Evolutionary conservation across 2,113 vertebrate species (phyloP), one percentile per base, ranked within the genome.

Genomic region (Leptobrachium leishanense): DNA sequence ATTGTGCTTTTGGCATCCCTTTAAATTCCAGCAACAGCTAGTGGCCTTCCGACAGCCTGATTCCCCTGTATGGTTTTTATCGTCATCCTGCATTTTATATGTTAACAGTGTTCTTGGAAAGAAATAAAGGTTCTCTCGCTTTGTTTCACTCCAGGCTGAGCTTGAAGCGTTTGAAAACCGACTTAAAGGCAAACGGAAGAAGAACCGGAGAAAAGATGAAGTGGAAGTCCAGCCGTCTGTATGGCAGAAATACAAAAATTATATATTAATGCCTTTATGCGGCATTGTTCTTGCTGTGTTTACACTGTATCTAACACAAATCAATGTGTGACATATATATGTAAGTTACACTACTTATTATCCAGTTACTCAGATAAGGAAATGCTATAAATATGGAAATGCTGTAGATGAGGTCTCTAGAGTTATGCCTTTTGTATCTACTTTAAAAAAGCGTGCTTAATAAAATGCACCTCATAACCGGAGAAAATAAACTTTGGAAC

Each of bases 101-200:
- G 20, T 31, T 31, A 31, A 31, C 20, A 31, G 20, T 31, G 20
- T 31, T 31, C 20, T 31, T 31, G 20, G 20, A 31, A 31, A 31
- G 0, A 31, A 31, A 31, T 31, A 31, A 31, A 31, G 20, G 20
- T 31, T 31, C 20, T 31, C 20, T 5, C 46, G 8, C 46, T 50
- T 5, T 50, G 46, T 15, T 59, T 59, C 13, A 12, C 39, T 86
- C 68, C 85, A 99, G 97, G 95, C 96, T 84, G 97, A 99, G 90
- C 88, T 98, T 83, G 95, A 99, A 84, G 96, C 96, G 65, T 99
- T 98, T 83, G 95, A 98, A 90, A 98, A 98, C 84, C 92, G 96
- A 15, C 91, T 96, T 85, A 97, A 95, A 85, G 97, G 97, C 0
- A 90, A 93, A 72, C 88, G 95, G 54, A 94, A 96, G 89, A 94